Evolutionary conservation across 1,140 invertebrate species (phyloP), one percentile per base, ranked within the genome.

Genomic region (Globodera ellingtonae): DNA sequence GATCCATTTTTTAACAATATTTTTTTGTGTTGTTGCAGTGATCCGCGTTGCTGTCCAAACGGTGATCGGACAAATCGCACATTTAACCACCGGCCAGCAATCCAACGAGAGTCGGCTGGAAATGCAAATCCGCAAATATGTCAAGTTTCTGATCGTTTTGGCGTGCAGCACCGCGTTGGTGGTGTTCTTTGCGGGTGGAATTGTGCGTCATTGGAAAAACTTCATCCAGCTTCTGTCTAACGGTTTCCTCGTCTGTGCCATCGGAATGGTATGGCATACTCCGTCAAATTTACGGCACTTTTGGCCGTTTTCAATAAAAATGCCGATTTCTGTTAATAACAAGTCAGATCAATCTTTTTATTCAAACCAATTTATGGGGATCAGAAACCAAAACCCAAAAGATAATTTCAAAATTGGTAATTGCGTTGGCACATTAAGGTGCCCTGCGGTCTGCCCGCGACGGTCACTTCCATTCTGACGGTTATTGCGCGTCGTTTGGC

Each of bases 401-500:
- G 70, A 72, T 21, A 3, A 69, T 72, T 69, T n/a, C 3, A 21
- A 72, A n/a, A 69, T 75, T 72, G 69, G 72, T 21, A 21, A 72
- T 66, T 70, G 69, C 47, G 4, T 66, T 47, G 47, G 65, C 69
- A 59, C 47, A n/a, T 75, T 66, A 24, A 78, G 52, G 75, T 99
- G 86, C 97, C 97, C 48, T 97, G 98, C 92, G 94, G 97, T 77
- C 91, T 99, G 71, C 97, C 97, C 1, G 98, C 99, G 87, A 97
- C 99, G 47, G 97, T 99, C 1, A 99, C 97, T 0, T 96, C 98
- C 13, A 99, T 97, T 0, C 90, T 99, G 79, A 97, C 97, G 0
- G 91, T 99, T 72, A 97, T 97, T 7, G 97, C 98, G 0, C 96
- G 98, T 93, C 91, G 97, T 80, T 98, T 99, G 96, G 97, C 97